Evolutionary conservation across 2,888 invertebrate species (phyloP), one percentile per base, ranked within the genome.

Genomic region (Acleris laterana): DNA sequence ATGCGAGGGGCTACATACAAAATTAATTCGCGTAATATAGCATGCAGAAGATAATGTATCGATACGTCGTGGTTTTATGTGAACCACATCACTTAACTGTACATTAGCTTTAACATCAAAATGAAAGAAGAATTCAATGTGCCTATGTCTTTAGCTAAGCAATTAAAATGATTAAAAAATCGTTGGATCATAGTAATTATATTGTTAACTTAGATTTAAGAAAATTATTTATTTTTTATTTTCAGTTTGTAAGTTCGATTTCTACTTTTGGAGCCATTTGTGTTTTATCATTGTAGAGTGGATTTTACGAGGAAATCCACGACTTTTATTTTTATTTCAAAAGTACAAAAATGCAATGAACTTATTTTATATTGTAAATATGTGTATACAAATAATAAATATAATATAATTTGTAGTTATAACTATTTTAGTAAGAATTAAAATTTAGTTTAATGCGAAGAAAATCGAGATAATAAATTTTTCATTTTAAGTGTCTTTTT

Each of bases 281-380:
- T 57, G 57, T 63, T 65, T 52, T 53, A 22, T 42, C 64, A 68
- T 70, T 69, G 53, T 62, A 68, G 63, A 66, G 56, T 69, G 61
- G 64, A 63, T 58, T 69, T 70, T 70, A 68, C 65, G 69, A 67
- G 59, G 63, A 58, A 62, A 64, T 69, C 55, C 63, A 66, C 53
- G 64, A 57, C 60, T 67, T 63, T 55, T 70, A 62, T 66, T 50
- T 49, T 61, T 51, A 48, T 61, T 62, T 70, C 64, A 63, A 69
- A 72, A 72, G 74, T 73, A 76, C 74, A 76, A 73, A 73, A 72
- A 82, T 78, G 81, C 80, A 87, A 88, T 87, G 81, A 75, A 78
- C 76, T 79, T 83, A 74, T 70, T 70, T 75, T 73, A 72, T 85
- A 87, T 89, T 91, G 91, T 91, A 91, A 91, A 91, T 91, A 91